These are phyloP conservation scores for Stomatorhinus walkeri DNA, from an alignment of 2,797 vertebrate genomes.

Conservation along the genomic window DNA sequence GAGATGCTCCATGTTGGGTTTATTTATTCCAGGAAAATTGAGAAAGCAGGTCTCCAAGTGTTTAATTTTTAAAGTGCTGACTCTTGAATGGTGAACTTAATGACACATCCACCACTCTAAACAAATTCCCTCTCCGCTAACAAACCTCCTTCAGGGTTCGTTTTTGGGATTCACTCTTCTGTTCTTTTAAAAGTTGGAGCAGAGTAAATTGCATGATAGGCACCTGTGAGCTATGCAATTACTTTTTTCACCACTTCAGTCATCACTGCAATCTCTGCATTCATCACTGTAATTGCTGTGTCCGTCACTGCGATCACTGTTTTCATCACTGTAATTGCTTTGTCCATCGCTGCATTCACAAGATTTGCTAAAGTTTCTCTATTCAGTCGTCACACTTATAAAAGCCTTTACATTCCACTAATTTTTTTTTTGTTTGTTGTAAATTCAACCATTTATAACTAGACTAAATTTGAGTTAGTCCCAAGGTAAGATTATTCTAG, in stretches of 20 bases:
- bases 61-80: conserved; percentile 15
- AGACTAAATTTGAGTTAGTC: not conserved
- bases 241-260: not conserved
- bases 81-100: conserved; percentile 11
- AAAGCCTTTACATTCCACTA: not conserved
- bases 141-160: not conserved
- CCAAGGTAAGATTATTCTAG: not conserved
- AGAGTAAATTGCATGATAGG: not conserved
- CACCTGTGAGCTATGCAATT: not conserved
- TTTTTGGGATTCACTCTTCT: not conserved
- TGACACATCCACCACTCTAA: not conserved
- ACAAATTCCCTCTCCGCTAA: not conserved
- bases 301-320: not conserved
- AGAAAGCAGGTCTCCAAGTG: not conserved
- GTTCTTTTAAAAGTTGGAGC: not conserved
- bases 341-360: not conserved
- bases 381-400: not conserved
- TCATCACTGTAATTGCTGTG: not conserved
- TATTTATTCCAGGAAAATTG: conserved; percentile 21
- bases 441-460: not conserved
- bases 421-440: not conserved
- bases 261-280: not conserved
- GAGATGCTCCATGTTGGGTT: not conserved
- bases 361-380: not conserved
- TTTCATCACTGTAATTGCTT: not conserved